A percentile compares a stretch with the other conserved stretches of the same genome.
These are phyloP conservation scores for Stercorarius parasiticus DNA, from an alignment of 2,113 vertebrate species.

Conservation along the genomic window DNA sequence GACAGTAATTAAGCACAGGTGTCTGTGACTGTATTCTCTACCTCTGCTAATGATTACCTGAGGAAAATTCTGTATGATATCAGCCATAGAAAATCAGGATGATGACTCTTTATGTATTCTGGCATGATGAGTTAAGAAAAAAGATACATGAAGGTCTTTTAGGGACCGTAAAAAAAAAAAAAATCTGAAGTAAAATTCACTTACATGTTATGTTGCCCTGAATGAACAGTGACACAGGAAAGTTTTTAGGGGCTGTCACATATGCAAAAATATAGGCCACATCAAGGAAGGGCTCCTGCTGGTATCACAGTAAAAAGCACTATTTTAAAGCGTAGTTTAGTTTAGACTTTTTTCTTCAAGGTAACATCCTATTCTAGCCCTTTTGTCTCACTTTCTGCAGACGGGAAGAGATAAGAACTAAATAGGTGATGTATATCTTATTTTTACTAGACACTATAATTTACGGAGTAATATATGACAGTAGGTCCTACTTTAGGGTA, in stretches of 20 bases:
- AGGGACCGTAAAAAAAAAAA: background rate
- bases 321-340: background rate
- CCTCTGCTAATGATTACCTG: background rate
- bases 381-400: background rate
- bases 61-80: background rate
- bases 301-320: background rate
- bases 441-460: background rate
- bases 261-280: background rate
- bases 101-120: background rate
- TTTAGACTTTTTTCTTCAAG: background rate
- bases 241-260: background rate
- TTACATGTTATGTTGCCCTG: background rate
- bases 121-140: background rate
- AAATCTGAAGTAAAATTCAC: background rate
- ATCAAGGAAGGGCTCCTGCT: background rate
- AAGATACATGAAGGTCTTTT: background rate
- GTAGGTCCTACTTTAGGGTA: background rate
- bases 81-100: background rate
- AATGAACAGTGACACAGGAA: background rate
- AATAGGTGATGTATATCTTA: background rate
- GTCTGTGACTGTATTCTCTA: background rate
- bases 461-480: background rate
- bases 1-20: background rate
- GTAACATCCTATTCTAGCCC: background rate
- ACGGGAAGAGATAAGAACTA: background rate